phyloP scores from a whole-genome alignment of 2,888 invertebrate species.

The Terebella lapidaria region DNA sequence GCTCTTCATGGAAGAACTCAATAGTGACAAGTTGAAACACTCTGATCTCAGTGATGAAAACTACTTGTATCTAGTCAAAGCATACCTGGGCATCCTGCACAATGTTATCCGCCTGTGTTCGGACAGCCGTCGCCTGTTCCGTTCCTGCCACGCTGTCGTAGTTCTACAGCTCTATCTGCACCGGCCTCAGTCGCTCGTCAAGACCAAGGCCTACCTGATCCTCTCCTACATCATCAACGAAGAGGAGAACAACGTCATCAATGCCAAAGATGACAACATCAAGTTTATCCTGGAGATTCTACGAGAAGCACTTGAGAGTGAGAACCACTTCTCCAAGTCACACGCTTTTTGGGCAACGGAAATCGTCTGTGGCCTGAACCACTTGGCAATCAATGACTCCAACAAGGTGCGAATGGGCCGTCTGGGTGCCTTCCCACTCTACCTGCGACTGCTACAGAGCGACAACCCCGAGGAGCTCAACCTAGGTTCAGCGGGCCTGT shows the following conservation, averaged over 20 bases:
- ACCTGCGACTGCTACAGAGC: conserved; percentile 19
- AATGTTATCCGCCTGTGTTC: conserved; percentile 38
- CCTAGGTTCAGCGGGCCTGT: conserved; percentile 36
- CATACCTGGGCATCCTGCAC: conserved; percentile 43
- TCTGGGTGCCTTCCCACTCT: conserved; percentile 23
- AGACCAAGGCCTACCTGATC: conserved; percentile 41
- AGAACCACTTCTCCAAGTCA: conserved; percentile 36
- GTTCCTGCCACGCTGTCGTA: conserved; percentile 28
- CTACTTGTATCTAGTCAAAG: conserved; percentile 34
- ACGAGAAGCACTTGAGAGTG: conserved; percentile 34
- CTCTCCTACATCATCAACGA: conserved; percentile 44
- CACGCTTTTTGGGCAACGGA: conserved; percentile 44
- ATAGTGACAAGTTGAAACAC: conserved; percentile 7
- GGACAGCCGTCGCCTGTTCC: conserved; percentile 31
- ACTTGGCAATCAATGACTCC: conserved; percentile 25
- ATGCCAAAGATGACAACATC: conserved; percentile 36
- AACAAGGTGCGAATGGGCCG: conserved; percentile 24
- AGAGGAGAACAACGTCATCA: conserved; percentile 38
- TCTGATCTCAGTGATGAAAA: conserved; percentile 22
- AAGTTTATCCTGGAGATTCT: conserved; percentile 40
- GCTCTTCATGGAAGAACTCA: conserved; percentile 22
- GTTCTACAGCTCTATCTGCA: conserved; percentile 26
- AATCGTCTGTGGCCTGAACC: conserved; percentile 34
- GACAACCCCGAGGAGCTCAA: conserved; percentile 31
- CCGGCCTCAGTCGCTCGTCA: conserved; percentile 29